A percentile compares a stretch with the other conserved stretches of the same genome.
Conservation (phyloP, 2,113 vertebrate genomes). For the Prochilodus magdalenae region DNA sequence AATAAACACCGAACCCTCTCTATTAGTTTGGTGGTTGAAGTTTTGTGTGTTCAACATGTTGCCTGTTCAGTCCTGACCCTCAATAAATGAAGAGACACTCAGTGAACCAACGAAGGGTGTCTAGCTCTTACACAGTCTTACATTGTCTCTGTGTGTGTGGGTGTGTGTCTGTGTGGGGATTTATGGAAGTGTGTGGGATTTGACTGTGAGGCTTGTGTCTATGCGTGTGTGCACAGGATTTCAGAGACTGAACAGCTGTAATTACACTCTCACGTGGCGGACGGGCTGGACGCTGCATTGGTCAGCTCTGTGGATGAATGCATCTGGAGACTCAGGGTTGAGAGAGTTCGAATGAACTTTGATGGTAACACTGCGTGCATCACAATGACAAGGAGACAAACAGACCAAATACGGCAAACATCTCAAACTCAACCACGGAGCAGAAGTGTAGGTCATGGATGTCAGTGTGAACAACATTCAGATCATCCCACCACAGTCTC, state of each 20-base stretch:
- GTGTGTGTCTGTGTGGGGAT: background rate
- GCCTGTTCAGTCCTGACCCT: too few species aligned
- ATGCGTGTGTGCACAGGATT: background rate
- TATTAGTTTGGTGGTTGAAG: too few species aligned
- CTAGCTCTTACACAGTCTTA: background rate
- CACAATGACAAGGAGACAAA: background rate
- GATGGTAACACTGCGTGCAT: background rate
- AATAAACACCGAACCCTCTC: too few species aligned
- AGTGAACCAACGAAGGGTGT: too few species aligned
- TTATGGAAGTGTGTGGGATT: constrained; percentile 24
- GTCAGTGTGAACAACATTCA: background rate
- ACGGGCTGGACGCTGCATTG: background rate
- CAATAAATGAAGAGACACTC: too few species aligned
- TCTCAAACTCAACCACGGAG: too few species aligned
- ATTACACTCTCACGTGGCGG: background rate
- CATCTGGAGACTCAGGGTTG: background rate
- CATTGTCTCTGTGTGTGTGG: background rate
- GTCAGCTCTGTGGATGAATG: background rate
- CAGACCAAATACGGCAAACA: too few species aligned
- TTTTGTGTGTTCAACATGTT: too few species aligned
- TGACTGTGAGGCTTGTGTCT: too few species aligned
- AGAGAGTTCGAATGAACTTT: background rate
- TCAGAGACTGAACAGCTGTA: background rate
- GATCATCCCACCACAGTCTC: too few species aligned
- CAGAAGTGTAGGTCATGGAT: background rate